Evolutionary conservation across 2,888 invertebrate species (phyloP).

Genomic region (Chrysina gloriosa): DNA sequence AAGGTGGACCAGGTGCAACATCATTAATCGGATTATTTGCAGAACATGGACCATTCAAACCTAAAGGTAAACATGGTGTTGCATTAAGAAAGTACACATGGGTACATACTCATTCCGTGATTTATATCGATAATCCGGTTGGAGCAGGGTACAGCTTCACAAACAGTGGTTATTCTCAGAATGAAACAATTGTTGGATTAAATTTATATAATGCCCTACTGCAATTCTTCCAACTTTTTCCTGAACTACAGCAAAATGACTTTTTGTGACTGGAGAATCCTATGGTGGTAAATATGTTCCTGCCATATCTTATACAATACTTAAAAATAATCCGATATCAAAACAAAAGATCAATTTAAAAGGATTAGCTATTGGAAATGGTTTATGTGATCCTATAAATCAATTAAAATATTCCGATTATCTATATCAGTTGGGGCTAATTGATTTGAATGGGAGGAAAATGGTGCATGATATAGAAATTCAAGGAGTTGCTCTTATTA

Average conservation of each 20-base stretch:
- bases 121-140: slow-evolving; percentile 94
- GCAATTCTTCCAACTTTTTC: slow-evolving; percentile 89
- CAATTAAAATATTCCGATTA: slow-evolving; percentile 84
- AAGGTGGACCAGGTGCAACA: slow-evolving; percentile 87
- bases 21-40: slow-evolving; percentile 84
- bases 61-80: slow-evolving; percentile 64
- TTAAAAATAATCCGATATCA: slow-evolving; percentile 71
- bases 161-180: slow-evolving; percentile 80
- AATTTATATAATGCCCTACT: slow-evolving; percentile 80
- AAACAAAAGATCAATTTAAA: slow-evolving; percentile 76
- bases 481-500: slow-evolving; percentile 71
- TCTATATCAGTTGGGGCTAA: slow-evolving; percentile 80
- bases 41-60: slow-evolving; percentile 83
- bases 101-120: slow-evolving; percentile 81
- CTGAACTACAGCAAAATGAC: slow-evolving; percentile 77
- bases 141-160: slow-evolving; percentile 95
- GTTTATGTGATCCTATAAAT: slow-evolving; percentile 81
- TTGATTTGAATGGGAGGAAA: slow-evolving; percentile 73
- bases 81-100: slow-evolving; percentile 79
- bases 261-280: slow-evolving; percentile 93
- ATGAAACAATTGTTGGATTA: slow-evolving; percentile 83
- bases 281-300: slow-evolving; percentile 88
- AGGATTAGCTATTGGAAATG: slow-evolving; percentile 83
- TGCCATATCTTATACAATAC: slow-evolving; percentile 79
- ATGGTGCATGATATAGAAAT: slow-evolving; percentile 73